Conservation (phyloP, 2,888 invertebrate species). For the Hymenopus coronatus region DNA sequence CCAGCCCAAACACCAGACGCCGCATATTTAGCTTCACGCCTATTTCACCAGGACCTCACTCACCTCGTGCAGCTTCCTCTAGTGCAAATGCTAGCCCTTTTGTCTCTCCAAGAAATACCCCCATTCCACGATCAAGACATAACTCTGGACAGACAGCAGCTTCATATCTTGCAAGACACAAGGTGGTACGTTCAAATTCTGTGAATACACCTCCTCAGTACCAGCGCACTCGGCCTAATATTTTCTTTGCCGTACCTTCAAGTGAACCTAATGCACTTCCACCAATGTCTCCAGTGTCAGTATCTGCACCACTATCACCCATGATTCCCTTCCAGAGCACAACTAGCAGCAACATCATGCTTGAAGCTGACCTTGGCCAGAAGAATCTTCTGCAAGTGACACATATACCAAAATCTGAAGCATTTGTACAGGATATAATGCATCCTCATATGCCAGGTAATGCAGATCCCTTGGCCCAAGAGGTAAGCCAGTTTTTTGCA, state of each 20-base stretch:
- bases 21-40: slow-evolving; percentile 84
- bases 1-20: slow-evolving; percentile 72
- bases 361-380: neutral
- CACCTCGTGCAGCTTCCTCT: slow-evolving; percentile 58
- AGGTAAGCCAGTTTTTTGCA: slow-evolving; percentile 62
- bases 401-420: neutral
- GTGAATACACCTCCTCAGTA: slow-evolving; percentile 24
- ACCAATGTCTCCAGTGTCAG: slow-evolving; percentile 25
- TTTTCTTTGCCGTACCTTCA: neutral
- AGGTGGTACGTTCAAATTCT: slow-evolving; percentile 29
- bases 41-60: slow-evolving; percentile 76
- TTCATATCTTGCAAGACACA: slow-evolving; percentile 32
- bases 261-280: neutral
- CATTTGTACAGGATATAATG: neutral
- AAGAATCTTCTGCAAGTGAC: neutral
- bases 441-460: neutral
- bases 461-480: slow-evolving; percentile 45
- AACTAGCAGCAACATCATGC: neutral
- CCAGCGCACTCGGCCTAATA: neutral
- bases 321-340: slow-evolving; percentile 13
- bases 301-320: slow-evolving; percentile 32
- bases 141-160: slow-evolving; percentile 21
- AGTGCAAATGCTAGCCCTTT: slow-evolving; percentile 75
- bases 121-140: slow-evolving; percentile 56
- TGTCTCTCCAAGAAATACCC: slow-evolving; percentile 76